phyloP scores from a whole-genome alignment of 2,888 invertebrate species.

The Parnassius mnemosyne region DNA sequence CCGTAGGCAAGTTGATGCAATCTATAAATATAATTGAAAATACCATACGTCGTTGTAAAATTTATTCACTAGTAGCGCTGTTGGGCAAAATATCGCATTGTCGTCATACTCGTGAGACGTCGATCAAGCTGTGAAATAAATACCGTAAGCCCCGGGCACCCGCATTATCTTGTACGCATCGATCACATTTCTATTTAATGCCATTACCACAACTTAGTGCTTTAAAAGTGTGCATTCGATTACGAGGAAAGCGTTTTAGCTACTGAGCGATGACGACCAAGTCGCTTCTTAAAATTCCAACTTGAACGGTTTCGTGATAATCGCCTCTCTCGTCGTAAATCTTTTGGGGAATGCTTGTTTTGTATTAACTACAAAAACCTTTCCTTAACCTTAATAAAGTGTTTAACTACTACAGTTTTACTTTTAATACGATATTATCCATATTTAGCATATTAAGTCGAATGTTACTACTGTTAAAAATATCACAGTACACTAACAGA shows the following conservation, averaged over 20 bases:
- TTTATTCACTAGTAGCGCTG: not conserved
- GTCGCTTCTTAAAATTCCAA: constrained; percentile 48
- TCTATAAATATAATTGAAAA: not conserved
- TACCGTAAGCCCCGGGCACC: constrained; percentile 24
- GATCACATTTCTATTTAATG: constrained; percentile 48
- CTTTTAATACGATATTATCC: too few relatives aligned
- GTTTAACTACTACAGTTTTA: not conserved
- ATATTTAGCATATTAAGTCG: too few relatives aligned
- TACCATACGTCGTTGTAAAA: not conserved
- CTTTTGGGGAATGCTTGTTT: constrained; percentile 36
- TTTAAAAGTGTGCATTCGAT: constrained; percentile 51
- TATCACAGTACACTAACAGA: too few relatives aligned
- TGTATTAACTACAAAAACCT: constrained; percentile 12
- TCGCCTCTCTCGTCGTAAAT: constrained; percentile 43
- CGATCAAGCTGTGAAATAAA: constrained; percentile 5
- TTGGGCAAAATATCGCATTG: not conserved
- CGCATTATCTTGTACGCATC: constrained; percentile 38
- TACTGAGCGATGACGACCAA: constrained; percentile 43
- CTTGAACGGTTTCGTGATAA: constrained; percentile 39
- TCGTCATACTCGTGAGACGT: not conserved
- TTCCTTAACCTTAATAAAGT: not conserved
- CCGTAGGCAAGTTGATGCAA: too few relatives aligned
- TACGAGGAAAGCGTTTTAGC: constrained; percentile 49
- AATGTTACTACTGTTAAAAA: too few relatives aligned
- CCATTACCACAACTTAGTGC: constrained; percentile 43